Base-by-base conservation (phyloP, 2,888 invertebrate species). In the Dicyrtomina minuta region DNA sequence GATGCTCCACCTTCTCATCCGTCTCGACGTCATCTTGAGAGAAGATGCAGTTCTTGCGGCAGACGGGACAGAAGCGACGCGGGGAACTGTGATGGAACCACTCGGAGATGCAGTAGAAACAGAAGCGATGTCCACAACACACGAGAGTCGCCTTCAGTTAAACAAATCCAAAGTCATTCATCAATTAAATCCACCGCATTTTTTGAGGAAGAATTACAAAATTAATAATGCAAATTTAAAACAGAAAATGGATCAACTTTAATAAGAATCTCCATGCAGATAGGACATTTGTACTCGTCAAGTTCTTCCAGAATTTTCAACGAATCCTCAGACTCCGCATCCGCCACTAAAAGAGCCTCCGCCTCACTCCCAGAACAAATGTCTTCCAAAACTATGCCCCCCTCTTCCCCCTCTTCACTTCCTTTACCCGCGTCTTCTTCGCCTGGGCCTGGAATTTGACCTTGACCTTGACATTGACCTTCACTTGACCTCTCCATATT, bases 61-160 rank as follows among this genome's bases (percentile, higher is more conserved):
- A 62, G 12, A 62, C 62, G 15, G 62, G 62, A 49, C 62, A 62
- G 26, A 62, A 62, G 24, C 49, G 49, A 17, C 44, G 44, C 8
- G 62, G 62, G 51, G 33, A 44, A 20, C 62, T 62, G 44, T 62
- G 49, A 27, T 62, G 33, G 24, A 62, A 62, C 62, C 62, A 62
- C 17, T 62, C 49, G 12, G 46, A 49, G 49, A 62, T 62, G 17
- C 62, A 62, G 15, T 22, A 49, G 3, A 33, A 33, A 27, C 62
- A 62, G 17, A 62, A 62, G 13, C 49, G 49, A n/a, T 62, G 62
- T n/a, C 62, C 62, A 49, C 62, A 62, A 26, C 49, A 62, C 1
- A 62, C 33, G 20, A 62, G 13, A 49, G 33, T 49, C 22, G 62
- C 33, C 62, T 62, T n/a, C n/a, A n/a, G n/a, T n/a, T n/a, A n/a